Conservation (phyloP, 2,113 vertebrate genomes). For the Hydrochoerus hydrochaeris region DNA sequence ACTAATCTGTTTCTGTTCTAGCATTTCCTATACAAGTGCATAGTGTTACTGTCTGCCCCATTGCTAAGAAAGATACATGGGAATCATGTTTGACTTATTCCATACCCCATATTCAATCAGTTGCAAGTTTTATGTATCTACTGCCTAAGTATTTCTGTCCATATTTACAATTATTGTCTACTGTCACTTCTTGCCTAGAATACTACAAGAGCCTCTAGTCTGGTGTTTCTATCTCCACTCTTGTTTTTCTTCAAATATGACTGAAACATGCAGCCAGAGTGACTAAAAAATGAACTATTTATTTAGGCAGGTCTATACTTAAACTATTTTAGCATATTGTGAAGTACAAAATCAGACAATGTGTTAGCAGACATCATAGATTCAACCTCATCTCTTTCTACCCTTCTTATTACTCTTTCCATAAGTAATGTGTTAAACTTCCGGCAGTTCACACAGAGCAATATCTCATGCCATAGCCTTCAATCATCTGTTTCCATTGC, state of each 20-base stretch:
- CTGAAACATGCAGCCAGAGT: background rate
- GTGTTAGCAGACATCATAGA: background rate
- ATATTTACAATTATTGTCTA: background rate
- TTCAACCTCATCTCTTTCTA: background rate
- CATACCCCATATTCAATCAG: background rate
- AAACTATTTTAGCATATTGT: background rate
- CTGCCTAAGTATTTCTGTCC: constrained; percentile 19
- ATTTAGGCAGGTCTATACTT: background rate
- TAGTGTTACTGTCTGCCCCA: background rate
- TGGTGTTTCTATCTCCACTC: background rate
- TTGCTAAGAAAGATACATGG: background rate
- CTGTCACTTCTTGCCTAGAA: constrained; percentile 9
- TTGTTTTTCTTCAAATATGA: background rate
- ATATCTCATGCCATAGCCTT: background rate
- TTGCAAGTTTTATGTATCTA: background rate
- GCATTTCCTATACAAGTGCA: background rate
- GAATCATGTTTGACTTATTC: background rate
- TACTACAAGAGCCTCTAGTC: background rate
- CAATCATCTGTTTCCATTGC: background rate
- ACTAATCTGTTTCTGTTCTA: background rate
- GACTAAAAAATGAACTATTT: constrained; percentile 17
- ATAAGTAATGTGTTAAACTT: background rate
- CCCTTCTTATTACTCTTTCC: background rate
- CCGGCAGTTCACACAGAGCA: background rate
- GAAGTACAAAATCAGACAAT: constrained; percentile 2